A percentile compares a stretch with the other conserved stretches of the same genome.
Conservation (phyloP, 1,140 invertebrate genomes). For the Diachasma alloeum region DNA sequence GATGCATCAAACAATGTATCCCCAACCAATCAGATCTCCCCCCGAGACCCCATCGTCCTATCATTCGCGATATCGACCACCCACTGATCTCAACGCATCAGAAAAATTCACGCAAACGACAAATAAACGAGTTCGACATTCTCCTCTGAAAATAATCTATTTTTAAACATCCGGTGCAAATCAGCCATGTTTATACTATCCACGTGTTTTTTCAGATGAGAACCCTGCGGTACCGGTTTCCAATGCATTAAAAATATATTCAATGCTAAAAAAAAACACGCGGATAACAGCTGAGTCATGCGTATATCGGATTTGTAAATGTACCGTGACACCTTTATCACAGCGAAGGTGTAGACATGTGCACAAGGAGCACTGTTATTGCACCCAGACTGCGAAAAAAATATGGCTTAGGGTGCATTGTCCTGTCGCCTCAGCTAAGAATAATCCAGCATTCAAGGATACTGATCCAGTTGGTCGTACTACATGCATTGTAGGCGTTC, state of each 20-base stretch:
- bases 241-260: not conserved
- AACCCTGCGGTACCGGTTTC: conserved; percentile 2
- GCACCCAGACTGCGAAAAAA: not conserved
- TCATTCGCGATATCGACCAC: no score
- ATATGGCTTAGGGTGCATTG: conserved; percentile 32
- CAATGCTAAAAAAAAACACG: not conserved
- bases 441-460: conserved; percentile 3
- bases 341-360: conserved; percentile 30
- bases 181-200: not conserved
- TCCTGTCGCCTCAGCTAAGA: not conserved
- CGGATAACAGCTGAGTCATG: not conserved
- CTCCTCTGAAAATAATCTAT: not conserved
- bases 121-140: not conserved
- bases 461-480: not conserved
- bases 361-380: not conserved
- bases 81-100: no score
- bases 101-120: not conserved
- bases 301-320: conserved; percentile 9
- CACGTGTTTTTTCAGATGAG: not conserved
- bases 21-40: no score
- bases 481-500: not conserved
- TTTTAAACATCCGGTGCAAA: not conserved
- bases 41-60: no score
- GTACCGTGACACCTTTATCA: conserved; percentile 41
- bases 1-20: no score